Evolutionary conservation across 1,140 invertebrate genomes (phyloP).

Genomic region (Coelopa frigida): DNA sequence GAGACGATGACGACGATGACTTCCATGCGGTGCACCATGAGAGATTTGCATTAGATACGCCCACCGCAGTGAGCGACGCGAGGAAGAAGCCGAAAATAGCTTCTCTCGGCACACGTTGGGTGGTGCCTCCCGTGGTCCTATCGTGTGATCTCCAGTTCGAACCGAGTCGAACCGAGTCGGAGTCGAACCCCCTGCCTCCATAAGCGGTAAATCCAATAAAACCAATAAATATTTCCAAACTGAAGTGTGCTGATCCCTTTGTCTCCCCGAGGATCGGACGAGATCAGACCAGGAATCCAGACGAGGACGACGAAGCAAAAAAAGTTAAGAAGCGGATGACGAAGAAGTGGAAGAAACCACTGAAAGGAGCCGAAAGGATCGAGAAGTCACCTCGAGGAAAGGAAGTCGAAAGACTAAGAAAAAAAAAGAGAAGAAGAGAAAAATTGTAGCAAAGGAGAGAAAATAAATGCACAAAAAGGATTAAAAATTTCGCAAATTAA

Average conservation of each 20-base stretch:
- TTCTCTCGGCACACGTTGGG: no score
- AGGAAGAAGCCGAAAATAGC: no score
- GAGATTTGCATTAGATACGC: no score
- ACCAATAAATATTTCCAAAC: constrained; percentile 37
- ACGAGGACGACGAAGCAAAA: neutral
- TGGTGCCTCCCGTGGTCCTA: no score
- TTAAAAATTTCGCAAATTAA: constrained; percentile 15
- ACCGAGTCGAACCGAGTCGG: no score
- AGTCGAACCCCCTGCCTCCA: no score
- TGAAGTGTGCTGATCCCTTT: constrained; percentile 15
- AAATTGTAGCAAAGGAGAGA: constrained; percentile 14
- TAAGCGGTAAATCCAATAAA: constrained; percentile 41
- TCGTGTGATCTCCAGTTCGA: no score
- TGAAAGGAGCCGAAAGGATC: constrained; percentile 7
- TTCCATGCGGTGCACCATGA: no score
- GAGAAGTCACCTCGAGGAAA: constrained; percentile 13
- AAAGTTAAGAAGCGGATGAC: neutral
- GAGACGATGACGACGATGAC: no score
- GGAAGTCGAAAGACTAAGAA: neutral
- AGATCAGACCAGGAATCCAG: constrained; percentile 16
- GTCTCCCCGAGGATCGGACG: constrained; percentile 9
- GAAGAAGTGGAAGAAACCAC: neutral
- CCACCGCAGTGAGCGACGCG: no score
- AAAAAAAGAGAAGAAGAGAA: neutral
- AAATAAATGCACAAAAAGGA: no score